phyloP scores from a whole-genome alignment of 2,888 invertebrate genomes.

The Corbicula japonica region DNA sequence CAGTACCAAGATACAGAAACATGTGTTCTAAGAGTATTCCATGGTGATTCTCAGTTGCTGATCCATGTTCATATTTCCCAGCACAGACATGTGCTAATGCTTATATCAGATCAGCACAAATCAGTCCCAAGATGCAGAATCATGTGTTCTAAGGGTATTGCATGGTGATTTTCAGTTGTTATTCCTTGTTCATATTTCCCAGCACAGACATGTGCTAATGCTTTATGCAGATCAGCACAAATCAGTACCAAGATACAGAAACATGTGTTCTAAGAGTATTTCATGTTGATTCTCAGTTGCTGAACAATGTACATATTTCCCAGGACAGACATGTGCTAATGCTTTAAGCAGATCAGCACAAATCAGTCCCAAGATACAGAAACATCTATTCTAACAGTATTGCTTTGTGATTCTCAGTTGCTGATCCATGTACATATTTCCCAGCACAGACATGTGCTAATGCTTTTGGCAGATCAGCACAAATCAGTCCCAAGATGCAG shows the following conservation, averaged over 20 bases:
- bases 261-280: not conserved
- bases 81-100: conserved; percentile 8
- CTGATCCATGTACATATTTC: not conserved
- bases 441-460: too few species aligned
- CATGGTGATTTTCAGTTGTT: not conserved
- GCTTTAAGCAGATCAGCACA: not conserved
- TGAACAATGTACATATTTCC: not conserved
- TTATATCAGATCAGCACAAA: not conserved
- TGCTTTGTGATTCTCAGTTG: not conserved
- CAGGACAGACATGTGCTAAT: conserved; percentile 37
- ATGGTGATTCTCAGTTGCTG: not conserved
- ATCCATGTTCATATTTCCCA: not conserved
- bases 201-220: conserved; percentile 38
- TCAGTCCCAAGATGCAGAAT: not conserved
- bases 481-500: too few species aligned
- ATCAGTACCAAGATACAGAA: not conserved
- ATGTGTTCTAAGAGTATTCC: not conserved
- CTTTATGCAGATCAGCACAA: not conserved
- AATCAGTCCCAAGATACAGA: not conserved
- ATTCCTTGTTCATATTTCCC: not conserved
- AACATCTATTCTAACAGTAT: not conserved
- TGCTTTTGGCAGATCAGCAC: too few species aligned
- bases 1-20: not conserved
- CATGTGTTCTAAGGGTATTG: too few species aligned
- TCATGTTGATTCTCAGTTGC: not conserved